Evolutionary conservation across 2,797 vertebrate species (phyloP).

Genomic region (Remorina albescens): DNA sequence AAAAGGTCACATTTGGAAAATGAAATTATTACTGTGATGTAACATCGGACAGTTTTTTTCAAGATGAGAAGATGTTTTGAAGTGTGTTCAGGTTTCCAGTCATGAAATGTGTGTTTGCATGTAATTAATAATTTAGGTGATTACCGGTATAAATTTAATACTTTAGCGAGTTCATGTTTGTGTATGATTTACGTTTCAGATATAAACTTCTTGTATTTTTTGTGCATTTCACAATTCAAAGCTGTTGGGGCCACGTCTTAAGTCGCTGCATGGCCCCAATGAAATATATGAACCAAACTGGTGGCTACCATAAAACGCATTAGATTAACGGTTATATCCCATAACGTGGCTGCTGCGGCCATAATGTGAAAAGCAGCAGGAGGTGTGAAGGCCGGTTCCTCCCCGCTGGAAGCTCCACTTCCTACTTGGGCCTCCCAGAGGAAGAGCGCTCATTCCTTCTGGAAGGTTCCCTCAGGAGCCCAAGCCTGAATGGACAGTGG

Average conservation of each 20-base stretch:
- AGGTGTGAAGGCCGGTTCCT: slow-evolving; percentile 63
- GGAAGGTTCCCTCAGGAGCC: slow-evolving; percentile 70
- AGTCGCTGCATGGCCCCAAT: slow-evolving; percentile 21
- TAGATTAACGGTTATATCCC: slow-evolving; percentile 59
- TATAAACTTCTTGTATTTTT: no score
- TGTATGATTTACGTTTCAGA: no score
- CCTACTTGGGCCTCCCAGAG: slow-evolving; percentile 76
- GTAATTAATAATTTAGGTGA: no score
- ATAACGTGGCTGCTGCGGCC: slow-evolving; percentile 46
- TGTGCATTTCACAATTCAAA: slow-evolving; percentile 15
- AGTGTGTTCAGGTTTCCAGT: no score
- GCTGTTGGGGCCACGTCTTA: slow-evolving; percentile 22
- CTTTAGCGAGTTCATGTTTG: no score
- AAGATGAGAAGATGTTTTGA: no score
- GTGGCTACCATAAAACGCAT: slow-evolving; percentile 52
- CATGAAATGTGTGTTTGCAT: no score
- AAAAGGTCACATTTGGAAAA: no score
- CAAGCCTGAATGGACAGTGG: slow-evolving; percentile 67
- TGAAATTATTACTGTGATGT: neutral
- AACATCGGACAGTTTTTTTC: neutral
- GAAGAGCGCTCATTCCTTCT: slow-evolving; percentile 75
- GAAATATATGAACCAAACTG: slow-evolving; percentile 32
- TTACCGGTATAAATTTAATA: no score
- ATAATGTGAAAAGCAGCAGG: slow-evolving; percentile 78
- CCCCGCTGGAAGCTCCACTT: slow-evolving; percentile 73